Conservation (phyloP, 2,797 vertebrate genomes). For the Gymnoscopelus microlampas region DNA sequence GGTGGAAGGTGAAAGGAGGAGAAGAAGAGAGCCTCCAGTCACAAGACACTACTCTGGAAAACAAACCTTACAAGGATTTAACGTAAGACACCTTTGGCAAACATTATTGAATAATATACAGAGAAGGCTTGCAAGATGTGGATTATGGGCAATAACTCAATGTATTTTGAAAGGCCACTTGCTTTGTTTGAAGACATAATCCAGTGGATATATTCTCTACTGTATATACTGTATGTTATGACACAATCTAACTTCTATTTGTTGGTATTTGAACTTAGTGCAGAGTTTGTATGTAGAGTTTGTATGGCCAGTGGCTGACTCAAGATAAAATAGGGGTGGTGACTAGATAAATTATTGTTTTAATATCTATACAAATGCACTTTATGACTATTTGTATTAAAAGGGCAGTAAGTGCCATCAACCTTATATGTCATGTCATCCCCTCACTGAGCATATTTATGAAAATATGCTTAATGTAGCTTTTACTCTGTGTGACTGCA, state of each 20-base stretch:
- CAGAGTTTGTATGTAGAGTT: too few relatives aligned
- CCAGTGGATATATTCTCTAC: neutral
- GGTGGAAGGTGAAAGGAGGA: slow-evolving; percentile 61
- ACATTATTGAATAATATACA: slow-evolving; percentile 40
- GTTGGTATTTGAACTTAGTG: neutral
- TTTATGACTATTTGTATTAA: slow-evolving; percentile 1
- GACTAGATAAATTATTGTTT: too few relatives aligned
- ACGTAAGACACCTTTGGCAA: slow-evolving; percentile 48
- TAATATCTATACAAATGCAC: slow-evolving; percentile 5
- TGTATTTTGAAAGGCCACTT: neutral
- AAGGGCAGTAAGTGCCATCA: neutral
- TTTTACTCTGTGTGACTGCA: slow-evolving; percentile 13
- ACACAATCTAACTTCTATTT: neutral
- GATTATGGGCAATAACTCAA: slow-evolving; percentile 14
- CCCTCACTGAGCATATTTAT: neutral
- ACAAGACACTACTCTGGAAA: slow-evolving; percentile 71
- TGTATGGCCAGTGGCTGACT: too few relatives aligned
- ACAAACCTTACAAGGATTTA: slow-evolving; percentile 68
- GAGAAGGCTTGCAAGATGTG: neutral
- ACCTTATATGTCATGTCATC: slow-evolving; percentile 2
- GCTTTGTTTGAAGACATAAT: slow-evolving; percentile 5
- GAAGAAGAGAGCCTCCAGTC: slow-evolving; percentile 58
- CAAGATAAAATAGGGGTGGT: too few relatives aligned
- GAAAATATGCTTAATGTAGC: slow-evolving; percentile 17
- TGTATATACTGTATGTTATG: neutral